A percentile compares a stretch with the other conserved stretches of the same genome.
Evolutionary conservation across 64 coral and sea anemone genomes (phyloP).

Genomic region (Stichodactyla helianthus): DNA sequence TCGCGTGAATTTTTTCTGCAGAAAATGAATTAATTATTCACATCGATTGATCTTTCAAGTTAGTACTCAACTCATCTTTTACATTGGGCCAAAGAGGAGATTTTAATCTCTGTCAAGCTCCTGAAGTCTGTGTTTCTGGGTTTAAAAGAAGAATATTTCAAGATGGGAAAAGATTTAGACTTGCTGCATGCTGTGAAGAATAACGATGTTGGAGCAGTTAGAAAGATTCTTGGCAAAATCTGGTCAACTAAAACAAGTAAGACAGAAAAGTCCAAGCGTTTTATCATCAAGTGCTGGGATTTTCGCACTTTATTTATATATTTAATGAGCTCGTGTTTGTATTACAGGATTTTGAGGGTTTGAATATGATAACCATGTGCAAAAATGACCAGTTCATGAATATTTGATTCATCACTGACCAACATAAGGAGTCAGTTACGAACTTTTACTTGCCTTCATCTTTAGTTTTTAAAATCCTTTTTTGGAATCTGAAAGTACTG

Average conservation of each 20-base stretch:
- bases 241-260: conserved; percentile 78
- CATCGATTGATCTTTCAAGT: neutral
- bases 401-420: neutral
- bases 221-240: conserved; percentile 68
- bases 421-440: neutral
- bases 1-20: neutral
- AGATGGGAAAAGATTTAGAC: conserved; percentile 83
- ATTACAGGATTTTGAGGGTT: neutral
- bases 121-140: neutral
- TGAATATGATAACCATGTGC: neutral
- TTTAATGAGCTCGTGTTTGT: neutral
- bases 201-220: conserved; percentile 63
- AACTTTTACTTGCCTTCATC: neutral
- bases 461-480: neutral
- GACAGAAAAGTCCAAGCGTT: neutral
- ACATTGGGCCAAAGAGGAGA: too few relatives aligned
- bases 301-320: neutral
- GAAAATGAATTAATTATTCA: conserved; percentile 16
- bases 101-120: neutral
- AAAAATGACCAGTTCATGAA: neutral
- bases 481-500: neutral
- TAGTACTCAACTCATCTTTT: neutral
- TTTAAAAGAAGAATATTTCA: neutral
- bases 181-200: conserved; percentile 77
- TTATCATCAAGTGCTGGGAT: neutral